Base-by-base conservation (phyloP, 1,140 invertebrate species). In the Megalonaias nervosa region DNA sequence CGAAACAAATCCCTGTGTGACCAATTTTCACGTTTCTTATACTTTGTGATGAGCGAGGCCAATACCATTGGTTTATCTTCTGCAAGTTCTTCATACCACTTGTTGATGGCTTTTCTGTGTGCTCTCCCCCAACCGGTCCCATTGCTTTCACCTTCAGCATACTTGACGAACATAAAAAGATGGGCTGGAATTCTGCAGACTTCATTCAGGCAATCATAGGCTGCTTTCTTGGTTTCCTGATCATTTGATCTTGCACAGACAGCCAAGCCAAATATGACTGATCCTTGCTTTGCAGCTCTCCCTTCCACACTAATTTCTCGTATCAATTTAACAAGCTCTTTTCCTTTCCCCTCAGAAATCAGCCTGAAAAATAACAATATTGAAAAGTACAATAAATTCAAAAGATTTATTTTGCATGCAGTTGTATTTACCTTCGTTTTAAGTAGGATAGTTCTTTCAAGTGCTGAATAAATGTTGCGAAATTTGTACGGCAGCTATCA, bases 1-100 rank as follows among this genome's bases (percentile, higher is more conserved):
- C 93, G 92, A 2, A 95, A 88, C 13, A 95, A 89, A 81, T 94
- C 94, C 77, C 93, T 93, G 85, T 95, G 94, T 2, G 93, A 93
- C 90, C 94, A 94, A 1, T 93, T 93, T 83, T 94, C 92, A 81
- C 93, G 92, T 2, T 92, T 91, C 78, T 91, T 92, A 56, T 93
- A 94, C 86, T 93, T 92, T 2, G 93, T 94, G 0, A 94, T 90
- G 71, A 93, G 93, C 81, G 93, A 92, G 3, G 93, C 93, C 11
- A 95, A 88, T 65, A 92, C 91, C 82, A 92, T 88, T 5, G 93
- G 91, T 31, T 92, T 87, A 79, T 92, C 92, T 1, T 70, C 58
- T n/a, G 68, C 73, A 15, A 65, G 79, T 83, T 91, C 31, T 81
- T 94, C 77, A 74, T 88, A 95, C 94, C 94, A 95, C 6, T 91